Base-by-base conservation (phyloP, 2,797 vertebrate genomes). In the Galago senegalensis region DNA sequence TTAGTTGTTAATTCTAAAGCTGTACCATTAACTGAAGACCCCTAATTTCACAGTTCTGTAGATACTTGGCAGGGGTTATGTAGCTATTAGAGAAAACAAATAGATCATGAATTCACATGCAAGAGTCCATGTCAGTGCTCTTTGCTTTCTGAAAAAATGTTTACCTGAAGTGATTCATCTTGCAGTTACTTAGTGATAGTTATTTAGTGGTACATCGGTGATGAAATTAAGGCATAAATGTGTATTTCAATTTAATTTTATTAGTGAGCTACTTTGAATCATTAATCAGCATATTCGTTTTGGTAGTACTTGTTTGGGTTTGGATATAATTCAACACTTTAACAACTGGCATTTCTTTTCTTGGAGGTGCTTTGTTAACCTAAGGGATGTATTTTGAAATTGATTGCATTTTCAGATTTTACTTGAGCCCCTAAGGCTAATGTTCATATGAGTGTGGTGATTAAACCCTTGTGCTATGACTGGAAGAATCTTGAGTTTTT, bases 1-100 rank as follows among this genome's bases (percentile, higher is more conserved):
- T 82, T 94, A 63, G 83, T 87, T 92, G 83, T 87, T 92, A 87
- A 89, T 97, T 76, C 37, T 87, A 85, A 92, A 94, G 91, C 81
- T 91, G 56, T 90, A 17, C 29, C 46, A 37, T 95, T 90, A 96
- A 65, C 31, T 79, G 83, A 93, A 88, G 61, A 81, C 20, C 7
- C 8, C 12, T 90, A 61, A 87, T 96, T 95, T 93, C 25, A 63
- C 31, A 91, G 46, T 25, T 93, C 27, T 85, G 23, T 75, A 96
- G 43, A 81, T 6, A 81, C 60, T 88, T 88, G 86, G 34, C 72
- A 96, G 76, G 29, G 27, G 67, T 79, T 86, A 60, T 93, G 61
- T 86, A 86, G 49, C 34, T 89, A 31, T 65, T 93, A 90, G 27
- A 87, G 23, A 56, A 73, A 61, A 82, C 58, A 76, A 89, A 29